These are phyloP conservation scores for Mechanitis mazaeus DNA, from an alignment of 2,888 invertebrate genomes.

Conservation along the genomic window DNA sequence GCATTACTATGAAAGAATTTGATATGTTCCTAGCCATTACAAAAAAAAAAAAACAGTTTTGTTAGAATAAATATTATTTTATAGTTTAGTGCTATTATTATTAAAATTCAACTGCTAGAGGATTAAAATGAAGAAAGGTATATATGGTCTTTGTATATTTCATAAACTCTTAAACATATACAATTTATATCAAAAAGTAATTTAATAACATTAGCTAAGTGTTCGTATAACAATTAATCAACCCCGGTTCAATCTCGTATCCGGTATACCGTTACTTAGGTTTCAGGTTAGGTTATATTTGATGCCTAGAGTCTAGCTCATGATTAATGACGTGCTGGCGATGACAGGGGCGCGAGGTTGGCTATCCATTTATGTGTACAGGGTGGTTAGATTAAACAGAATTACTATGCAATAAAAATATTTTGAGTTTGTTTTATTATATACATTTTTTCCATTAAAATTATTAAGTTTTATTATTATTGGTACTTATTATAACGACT, in stretches of 20 bases:
- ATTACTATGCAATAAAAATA: conserved; percentile 15
- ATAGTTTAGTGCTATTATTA: no score
- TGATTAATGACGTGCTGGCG: conserved; percentile 68
- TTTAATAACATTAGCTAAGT: conserved; percentile 12
- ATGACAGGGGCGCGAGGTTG: conserved; percentile 59
- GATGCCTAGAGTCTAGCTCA: conserved; percentile 48
- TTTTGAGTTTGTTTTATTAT: no score
- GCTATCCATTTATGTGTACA: conserved; percentile 47
- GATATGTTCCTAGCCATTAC: no score
- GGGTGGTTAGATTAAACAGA: conserved; percentile 35
- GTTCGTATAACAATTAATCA: conserved; percentile 27
- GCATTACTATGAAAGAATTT: no score
- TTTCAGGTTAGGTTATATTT: conserved; percentile 49
- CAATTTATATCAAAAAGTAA: background rate
- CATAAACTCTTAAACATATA: background rate
- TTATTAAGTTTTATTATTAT: no score
- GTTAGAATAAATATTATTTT: no score
- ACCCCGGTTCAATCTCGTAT: conserved; percentile 27
- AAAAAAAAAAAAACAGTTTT: no score
- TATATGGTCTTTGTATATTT: no score
- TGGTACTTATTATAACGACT: no score
- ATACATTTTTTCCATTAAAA: no score
- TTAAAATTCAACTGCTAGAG: no score
- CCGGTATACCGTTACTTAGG: conserved; percentile 31
- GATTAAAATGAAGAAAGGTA: no score